A percentile compares a stretch with the other conserved stretches of the same genome.
Evolutionary conservation across 2,797 vertebrate species (phyloP).

Genomic region (Oreochromis grahami): DNA sequence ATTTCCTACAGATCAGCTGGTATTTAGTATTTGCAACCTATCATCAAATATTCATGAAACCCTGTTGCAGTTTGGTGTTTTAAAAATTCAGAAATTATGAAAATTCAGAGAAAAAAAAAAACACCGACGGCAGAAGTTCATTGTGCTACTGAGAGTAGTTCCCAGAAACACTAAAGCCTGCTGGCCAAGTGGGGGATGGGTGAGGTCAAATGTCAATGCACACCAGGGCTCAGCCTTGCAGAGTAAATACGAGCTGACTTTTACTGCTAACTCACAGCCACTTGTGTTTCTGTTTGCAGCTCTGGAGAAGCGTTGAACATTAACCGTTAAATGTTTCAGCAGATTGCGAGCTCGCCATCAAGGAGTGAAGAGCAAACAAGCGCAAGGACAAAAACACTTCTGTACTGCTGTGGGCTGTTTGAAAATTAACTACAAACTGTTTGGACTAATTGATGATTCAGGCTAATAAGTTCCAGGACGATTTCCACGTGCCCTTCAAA

Average conservation of each 20-base stretch:
- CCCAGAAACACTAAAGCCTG: conserved; percentile 7
- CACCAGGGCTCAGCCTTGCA: conserved; percentile 16
- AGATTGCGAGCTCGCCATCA: neutral
- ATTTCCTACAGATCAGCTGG: neutral
- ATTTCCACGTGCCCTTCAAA: neutral
- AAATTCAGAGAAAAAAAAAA: neutral
- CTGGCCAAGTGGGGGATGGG: neutral
- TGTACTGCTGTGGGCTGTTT: neutral
- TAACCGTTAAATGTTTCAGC: conserved; percentile 21
- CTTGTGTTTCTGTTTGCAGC: neutral
- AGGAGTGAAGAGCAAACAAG: conserved; percentile 38
- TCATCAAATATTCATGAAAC: neutral
- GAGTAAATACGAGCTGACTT: conserved; percentile 30
- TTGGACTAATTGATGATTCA: conserved; percentile 21
- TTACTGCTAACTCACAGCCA: conserved; percentile 9
- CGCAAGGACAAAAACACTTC: neutral
- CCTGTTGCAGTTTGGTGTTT: neutral
- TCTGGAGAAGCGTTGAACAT: conserved; percentile 6
- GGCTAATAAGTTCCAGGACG: neutral
- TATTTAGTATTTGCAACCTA: neutral
- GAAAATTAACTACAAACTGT: conserved; percentile 14
- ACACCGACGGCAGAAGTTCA: neutral
- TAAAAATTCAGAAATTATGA: neutral
- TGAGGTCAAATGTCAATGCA: conserved; percentile 56
- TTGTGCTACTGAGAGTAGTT: conserved; percentile 7